Evolutionary conservation across 2,888 invertebrate species (phyloP), one percentile per base, ranked within the genome.

Genomic region (Eupithecia subumbrata): DNA sequence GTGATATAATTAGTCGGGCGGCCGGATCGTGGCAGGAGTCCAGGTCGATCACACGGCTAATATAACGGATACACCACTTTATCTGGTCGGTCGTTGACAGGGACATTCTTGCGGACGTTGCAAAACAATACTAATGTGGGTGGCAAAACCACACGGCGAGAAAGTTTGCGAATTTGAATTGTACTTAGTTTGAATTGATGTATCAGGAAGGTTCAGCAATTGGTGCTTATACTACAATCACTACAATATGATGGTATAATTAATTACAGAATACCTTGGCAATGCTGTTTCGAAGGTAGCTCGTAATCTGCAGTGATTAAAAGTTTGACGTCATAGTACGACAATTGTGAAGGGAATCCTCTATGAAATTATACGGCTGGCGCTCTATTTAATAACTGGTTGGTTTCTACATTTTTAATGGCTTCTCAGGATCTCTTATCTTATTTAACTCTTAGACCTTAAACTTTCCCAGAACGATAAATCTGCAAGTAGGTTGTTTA

Each of bases 41-140:
- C 93, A 93, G 92, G 89, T 92, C 92, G 93, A 93, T 92, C 94
- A 93, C 90, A 93, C 92, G 92, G 92, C 89, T 91, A 60, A 86
- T 85, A 82, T 87, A 94, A 91, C 92, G 91, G 91, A 89, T 89
- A 85, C 89, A 83, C 48, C 87, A 89, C 91, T 92, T 90, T 92
- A 93, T 92, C 89, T 89, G 90, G 87, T 85, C 87, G 93, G 92
- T 93, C 93, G 91, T 93, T 94, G 93, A 93, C 94, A 90, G 91
- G 82, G 84, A 80, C 82, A 87, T 89, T 91, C 91, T 91, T 90
- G 88, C 74, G 76, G 73, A 71, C 43, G 74, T 63, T 60, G 66
- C 73, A 56, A 73, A 71, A 75, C 73, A 64, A 73, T 34, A 52
- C 66, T 56, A 69, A 34, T 69, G 69, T 52, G 34, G 52, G 43